A percentile compares a stretch with the other conserved stretches of the same genome.
phyloP scores from a whole-genome alignment of 2,888 invertebrate genomes.

The Epistrophe eligans region DNA sequence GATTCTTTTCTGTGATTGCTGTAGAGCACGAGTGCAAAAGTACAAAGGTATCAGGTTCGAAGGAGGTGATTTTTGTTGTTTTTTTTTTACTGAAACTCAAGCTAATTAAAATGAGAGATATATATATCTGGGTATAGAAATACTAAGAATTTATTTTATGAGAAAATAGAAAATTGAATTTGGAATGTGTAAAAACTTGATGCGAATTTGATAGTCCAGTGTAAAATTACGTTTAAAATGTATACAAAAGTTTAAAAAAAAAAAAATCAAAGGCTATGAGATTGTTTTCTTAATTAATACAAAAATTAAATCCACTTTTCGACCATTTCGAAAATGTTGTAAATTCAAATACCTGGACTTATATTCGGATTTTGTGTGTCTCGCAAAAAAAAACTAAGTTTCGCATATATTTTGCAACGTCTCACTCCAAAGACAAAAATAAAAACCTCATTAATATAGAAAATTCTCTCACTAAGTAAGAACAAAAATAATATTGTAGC shows the following conservation, averaged over 20 bases:
- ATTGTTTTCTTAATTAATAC: too few relatives aligned
- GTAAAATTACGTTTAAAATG: background rate
- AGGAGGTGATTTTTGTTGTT: slow-evolving; percentile 3
- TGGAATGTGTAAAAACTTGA: background rate
- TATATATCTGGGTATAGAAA: background rate
- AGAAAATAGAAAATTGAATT: slow-evolving; percentile 31
- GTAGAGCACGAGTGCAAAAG: background rate
- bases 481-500: too few relatives aligned
- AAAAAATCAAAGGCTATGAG: too few relatives aligned
- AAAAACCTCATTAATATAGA: too few relatives aligned
- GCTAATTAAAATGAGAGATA: slow-evolving; percentile 17
- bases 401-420: too few relatives aligned
- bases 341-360: too few relatives aligned
- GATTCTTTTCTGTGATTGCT: slow-evolving; percentile 36
- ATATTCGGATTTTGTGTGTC: too few relatives aligned
- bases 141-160: slow-evolving; percentile 6
- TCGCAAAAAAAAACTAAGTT: too few relatives aligned
- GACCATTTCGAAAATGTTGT: too few relatives aligned
- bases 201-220: slow-evolving; percentile 12
- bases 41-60: background rate
- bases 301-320: too few relatives aligned
- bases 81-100: background rate
- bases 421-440: too few relatives aligned
- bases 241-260: background rate
- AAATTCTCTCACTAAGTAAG: too few relatives aligned